Evolutionary conservation across 2,113 vertebrate species (phyloP).

Genomic region (Mandrillus leucophaeus): DNA sequence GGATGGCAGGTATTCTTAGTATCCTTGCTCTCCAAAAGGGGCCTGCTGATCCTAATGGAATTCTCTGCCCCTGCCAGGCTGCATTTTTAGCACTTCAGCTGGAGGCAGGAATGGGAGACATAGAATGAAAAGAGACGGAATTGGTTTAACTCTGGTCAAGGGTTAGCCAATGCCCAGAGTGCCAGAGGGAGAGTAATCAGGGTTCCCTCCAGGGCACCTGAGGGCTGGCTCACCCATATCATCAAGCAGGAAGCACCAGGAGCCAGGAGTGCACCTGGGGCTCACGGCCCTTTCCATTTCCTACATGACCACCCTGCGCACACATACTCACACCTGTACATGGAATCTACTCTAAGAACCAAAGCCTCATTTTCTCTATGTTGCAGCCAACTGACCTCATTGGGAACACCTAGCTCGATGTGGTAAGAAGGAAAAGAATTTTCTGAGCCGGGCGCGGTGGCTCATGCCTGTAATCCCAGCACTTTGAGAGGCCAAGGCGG

Average conservation of each 20-base stretch:
- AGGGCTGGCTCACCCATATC: background rate
- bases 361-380: background rate
- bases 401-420: background rate
- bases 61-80: background rate
- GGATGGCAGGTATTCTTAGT: background rate
- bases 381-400: background rate
- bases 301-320: background rate
- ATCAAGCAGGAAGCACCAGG: background rate
- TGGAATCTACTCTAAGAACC: background rate
- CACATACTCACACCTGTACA: background rate
- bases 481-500: no score
- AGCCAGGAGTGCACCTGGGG: background rate
- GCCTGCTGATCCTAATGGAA: background rate
- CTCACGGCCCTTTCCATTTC: fast-evolving
- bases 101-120: background rate
- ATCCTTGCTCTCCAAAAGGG: background rate
- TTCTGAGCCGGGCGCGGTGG: background rate
- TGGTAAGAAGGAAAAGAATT: background rate
- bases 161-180: background rate
- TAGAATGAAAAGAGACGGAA: background rate
- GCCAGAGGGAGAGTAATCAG: background rate
- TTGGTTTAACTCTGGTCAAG: background rate
- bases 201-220: background rate
- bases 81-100: background rate
- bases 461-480: no score